Conservation (phyloP, 2,113 vertebrate genomes). For the Morphnarchus princeps region DNA sequence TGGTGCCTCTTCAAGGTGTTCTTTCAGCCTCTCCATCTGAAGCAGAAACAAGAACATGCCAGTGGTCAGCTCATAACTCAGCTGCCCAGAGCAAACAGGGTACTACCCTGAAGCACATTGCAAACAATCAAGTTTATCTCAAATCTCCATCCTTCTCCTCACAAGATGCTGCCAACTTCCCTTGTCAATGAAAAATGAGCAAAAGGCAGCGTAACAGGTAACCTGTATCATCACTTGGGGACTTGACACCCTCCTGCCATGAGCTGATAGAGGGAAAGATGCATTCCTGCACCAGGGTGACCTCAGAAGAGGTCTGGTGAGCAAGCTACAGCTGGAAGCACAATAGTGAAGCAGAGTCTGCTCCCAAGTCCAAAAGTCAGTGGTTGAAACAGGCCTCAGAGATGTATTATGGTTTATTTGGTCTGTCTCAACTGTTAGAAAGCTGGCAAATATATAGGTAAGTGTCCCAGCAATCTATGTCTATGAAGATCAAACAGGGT, state of each 20-base stretch:
- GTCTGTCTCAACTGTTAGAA: not conserved
- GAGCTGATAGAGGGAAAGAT: not conserved
- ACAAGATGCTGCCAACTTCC: not conserved
- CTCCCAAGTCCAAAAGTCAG: not conserved
- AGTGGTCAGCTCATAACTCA: not conserved
- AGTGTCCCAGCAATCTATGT: not conserved
- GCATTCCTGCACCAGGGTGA: not conserved
- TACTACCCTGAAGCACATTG: not conserved
- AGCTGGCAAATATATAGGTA: not conserved
- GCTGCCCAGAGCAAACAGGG: not conserved
- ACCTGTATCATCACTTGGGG: not conserved
- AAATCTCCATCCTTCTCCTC: no score
- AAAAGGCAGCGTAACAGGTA: not conserved
- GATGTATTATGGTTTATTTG: not conserved
- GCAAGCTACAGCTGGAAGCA: not conserved
- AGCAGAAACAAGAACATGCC: not conserved
- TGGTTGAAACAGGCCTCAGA: not conserved
- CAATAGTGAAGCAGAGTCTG: not conserved
- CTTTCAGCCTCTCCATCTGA: slow-evolving; percentile 79
- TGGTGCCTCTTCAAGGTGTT: slow-evolving; percentile 82
- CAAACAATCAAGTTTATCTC: not conserved
- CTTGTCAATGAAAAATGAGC: not conserved
- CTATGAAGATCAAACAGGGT: not conserved
- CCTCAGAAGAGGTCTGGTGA: not conserved
- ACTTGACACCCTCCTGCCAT: not conserved